A percentile compares a stretch with the other conserved stretches of the same genome.
Evolutionary conservation across 2,113 vertebrate species (phyloP).

Genomic region (Hymenochirus boettgeri): DNA sequence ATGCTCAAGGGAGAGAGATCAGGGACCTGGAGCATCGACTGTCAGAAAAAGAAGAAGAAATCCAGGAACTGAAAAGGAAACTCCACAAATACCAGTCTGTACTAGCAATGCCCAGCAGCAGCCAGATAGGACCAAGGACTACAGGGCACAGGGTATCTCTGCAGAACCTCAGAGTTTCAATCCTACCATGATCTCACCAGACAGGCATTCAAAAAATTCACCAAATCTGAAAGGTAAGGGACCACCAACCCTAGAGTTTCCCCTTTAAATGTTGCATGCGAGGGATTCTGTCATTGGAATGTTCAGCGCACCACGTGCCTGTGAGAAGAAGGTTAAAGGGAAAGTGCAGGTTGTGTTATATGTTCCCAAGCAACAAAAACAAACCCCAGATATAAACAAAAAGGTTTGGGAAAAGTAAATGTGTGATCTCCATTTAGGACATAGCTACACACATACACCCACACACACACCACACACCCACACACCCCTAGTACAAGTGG

Average conservation of each 20-base stretch:
- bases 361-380: slow-evolving; percentile 3
- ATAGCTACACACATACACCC: no score
- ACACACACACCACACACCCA: no score
- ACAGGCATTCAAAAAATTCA: slow-evolving; percentile 86
- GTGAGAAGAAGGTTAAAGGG: slow-evolving; percentile 11
- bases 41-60: slow-evolving; percentile 86
- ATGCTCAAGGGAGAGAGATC: slow-evolving; percentile 90
- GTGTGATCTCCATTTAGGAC: not conserved
- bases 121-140: slow-evolving; percentile 89
- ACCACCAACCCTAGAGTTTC: not conserved
- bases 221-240: slow-evolving; percentile 91
- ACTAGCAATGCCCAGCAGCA: slow-evolving; percentile 80
- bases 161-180: slow-evolving; percentile 89
- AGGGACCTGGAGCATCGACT: slow-evolving; percentile 86
- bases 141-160: slow-evolving; percentile 93
- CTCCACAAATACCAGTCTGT: slow-evolving; percentile 98
- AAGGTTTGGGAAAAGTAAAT: not conserved
- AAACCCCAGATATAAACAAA: slow-evolving; percentile 16
- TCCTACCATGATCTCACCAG: slow-evolving; percentile 84
- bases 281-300: slow-evolving; percentile 4
- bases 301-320: not conserved
- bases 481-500: slow-evolving; percentile 1
- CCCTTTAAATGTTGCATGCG: no score
- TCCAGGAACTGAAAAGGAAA: slow-evolving; percentile 86
- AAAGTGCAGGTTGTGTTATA: not conserved